These are phyloP conservation scores for Corythornis madagascariensis DNA, from an alignment of 2,113 vertebrate species.

Conservation along the genomic window DNA sequence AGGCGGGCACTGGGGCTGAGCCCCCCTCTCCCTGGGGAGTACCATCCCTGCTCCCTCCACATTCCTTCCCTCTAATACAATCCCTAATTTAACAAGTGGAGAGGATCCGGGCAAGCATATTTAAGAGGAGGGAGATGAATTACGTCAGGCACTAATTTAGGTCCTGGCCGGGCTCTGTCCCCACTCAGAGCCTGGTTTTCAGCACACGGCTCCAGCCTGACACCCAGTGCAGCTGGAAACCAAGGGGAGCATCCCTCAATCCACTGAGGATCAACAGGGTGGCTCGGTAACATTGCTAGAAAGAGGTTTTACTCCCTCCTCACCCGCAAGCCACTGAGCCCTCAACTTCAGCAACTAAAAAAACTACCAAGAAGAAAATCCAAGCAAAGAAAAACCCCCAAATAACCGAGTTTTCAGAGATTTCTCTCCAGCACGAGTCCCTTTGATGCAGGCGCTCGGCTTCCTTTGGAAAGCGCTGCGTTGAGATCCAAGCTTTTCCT, in stretches of 20 bases:
- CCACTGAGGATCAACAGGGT: neutral
- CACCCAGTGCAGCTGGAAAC: neutral
- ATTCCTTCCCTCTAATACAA: slow-evolving; percentile 61
- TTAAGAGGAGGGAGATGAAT: neutral
- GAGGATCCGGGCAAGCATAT: neutral
- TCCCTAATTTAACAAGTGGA: slow-evolving; percentile 59
- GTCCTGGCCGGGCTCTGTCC: neutral
- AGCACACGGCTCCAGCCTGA: neutral
- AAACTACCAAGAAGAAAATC: neutral
- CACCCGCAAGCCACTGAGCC: too few species aligned
- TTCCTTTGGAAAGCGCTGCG: slow-evolving; percentile 15
- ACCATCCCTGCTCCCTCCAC: neutral
- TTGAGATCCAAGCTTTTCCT: slow-evolving; percentile 45
- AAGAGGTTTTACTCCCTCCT: neutral
- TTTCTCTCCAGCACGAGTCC: neutral
- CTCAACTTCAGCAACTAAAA: neutral
- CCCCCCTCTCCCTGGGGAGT: neutral
- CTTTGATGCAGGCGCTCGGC: neutral
- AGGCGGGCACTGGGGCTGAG: neutral
- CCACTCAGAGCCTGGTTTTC: neutral
- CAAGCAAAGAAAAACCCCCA: neutral
- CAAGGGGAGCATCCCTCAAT: neutral
- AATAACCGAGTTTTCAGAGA: neutral
- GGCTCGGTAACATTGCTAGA: neutral
- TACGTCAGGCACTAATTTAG: slow-evolving; percentile 53